A percentile compares a stretch with the other conserved stretches of the same genome.
These are phyloP conservation scores for Spilosoma lubricipeda DNA, from an alignment of 2,888 invertebrate species.

Conservation along the genomic window DNA sequence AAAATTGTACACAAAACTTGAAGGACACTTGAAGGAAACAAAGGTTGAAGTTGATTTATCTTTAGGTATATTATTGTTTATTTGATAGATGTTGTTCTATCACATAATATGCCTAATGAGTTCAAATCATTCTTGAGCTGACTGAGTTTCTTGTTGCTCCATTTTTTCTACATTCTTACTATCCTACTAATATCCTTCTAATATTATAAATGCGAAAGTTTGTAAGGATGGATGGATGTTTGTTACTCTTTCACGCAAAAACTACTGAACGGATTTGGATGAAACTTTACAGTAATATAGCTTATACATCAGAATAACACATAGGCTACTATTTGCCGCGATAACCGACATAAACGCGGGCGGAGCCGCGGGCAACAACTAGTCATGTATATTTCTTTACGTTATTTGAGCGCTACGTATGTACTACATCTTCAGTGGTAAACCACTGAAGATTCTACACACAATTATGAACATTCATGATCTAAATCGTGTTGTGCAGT, in stretches of 20 bases:
- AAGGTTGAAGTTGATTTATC: background rate
- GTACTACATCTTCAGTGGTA: background rate
- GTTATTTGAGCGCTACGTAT: background rate
- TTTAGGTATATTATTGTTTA: background rate
- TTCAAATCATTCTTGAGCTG: background rate
- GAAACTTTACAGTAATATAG: no score
- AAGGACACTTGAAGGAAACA: no score
- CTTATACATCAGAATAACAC: no score
- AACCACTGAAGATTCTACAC: background rate
- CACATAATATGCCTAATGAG: background rate
- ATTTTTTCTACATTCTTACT: background rate
- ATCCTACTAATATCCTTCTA: no score
- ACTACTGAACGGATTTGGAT: no score
- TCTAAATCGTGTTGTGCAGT: constrained; percentile 24
- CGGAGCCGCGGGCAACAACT: no score
- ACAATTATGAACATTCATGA: constrained; percentile 2
- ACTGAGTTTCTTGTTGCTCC: background rate
- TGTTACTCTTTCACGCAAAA: no score
- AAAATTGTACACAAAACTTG: no score
- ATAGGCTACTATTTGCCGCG: no score
- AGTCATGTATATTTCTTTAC: background rate
- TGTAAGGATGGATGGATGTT: no score
- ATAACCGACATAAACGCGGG: no score
- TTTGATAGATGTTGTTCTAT: background rate
- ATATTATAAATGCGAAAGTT: no score